A percentile compares a stretch with the other conserved stretches of the same genome.
Conservation (phyloP, 30 jellyfish, hydroid and myxozoan species). For the Cassiopea xamachana region DNA sequence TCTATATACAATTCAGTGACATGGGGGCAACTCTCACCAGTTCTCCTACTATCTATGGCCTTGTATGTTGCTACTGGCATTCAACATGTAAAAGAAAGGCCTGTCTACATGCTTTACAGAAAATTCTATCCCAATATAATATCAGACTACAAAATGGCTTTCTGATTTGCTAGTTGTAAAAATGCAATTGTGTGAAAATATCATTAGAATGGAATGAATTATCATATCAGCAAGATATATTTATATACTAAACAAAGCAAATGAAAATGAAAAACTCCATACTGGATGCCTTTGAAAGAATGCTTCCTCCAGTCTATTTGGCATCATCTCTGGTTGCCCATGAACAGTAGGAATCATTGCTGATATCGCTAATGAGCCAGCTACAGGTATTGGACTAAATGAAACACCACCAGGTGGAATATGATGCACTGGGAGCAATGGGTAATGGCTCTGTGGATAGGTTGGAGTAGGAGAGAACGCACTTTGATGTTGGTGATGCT, state of each 20-base stretch:
- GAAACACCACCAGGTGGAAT: constrained; percentile 59
- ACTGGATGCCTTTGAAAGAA: constrained; percentile 60
- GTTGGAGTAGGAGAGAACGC: constrained; percentile 45
- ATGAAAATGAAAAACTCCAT: not conserved
- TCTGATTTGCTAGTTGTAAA: too few species aligned
- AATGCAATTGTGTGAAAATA: too few species aligned
- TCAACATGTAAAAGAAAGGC: too few species aligned
- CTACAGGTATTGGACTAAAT: constrained; percentile 63
- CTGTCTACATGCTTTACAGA: too few species aligned
- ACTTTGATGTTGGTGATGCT: constrained; percentile 57
- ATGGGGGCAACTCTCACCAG: too few species aligned
- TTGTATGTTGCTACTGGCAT: too few species aligned
- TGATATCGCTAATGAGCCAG: constrained; percentile 63
- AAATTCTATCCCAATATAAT: too few species aligned
- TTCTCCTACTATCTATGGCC: too few species aligned
- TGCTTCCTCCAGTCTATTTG: constrained; percentile 56
- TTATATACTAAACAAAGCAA: not conserved
- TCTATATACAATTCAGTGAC: too few species aligned
- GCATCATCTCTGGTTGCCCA: constrained; percentile 63
- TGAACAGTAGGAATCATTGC: constrained; percentile 46
- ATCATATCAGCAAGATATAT: not conserved
- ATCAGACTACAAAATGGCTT: too few species aligned
- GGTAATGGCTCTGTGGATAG: constrained; percentile 64
- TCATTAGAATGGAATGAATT: not conserved
- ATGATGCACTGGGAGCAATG: constrained; percentile 66